phyloP scores from a whole-genome alignment of 2,888 invertebrate species.

The Lottia scabra region DNA sequence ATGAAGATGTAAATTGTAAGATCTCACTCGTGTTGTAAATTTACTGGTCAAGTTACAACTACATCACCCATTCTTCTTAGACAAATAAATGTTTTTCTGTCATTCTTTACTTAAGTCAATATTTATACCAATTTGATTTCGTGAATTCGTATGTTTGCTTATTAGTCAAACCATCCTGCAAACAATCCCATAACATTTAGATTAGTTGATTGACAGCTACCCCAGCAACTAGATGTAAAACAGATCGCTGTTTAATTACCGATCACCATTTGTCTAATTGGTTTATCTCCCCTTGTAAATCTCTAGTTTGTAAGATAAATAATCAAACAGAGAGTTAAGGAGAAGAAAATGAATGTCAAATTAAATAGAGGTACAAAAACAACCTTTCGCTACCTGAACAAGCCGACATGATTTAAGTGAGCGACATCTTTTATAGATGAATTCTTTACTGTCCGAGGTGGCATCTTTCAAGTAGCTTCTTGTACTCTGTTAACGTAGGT shows the following conservation, averaged over 20 bases:
- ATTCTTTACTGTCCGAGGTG: too few species aligned
- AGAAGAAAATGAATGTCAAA: too few species aligned
- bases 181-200: conserved; percentile 4
- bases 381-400: too few species aligned
- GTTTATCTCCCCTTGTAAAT: neutral
- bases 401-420: too few species aligned
- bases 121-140: conserved; percentile 1
- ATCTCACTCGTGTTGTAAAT: too few species aligned
- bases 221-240: conserved; percentile 5
- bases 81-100: conserved; percentile 4
- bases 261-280: conserved; percentile 3
- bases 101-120: neutral
- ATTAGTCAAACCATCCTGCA: neutral
- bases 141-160: conserved; percentile 3
- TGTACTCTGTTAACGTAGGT: too few species aligned
- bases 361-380: too few species aligned
- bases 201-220: conserved; percentile 3
- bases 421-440: too few species aligned
- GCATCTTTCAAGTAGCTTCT: too few species aligned
- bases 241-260: conserved; percentile 3
- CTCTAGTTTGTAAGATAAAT: neutral
- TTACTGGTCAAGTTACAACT: too few species aligned
- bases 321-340: neutral
- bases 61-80: neutral
- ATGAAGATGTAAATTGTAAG: too few species aligned